Percentiles rank a stretch among this genome's conserved stretches.
phyloP scores from a whole-genome alignment of 2,888 invertebrate species.

The Eilema sororculum region DNA sequence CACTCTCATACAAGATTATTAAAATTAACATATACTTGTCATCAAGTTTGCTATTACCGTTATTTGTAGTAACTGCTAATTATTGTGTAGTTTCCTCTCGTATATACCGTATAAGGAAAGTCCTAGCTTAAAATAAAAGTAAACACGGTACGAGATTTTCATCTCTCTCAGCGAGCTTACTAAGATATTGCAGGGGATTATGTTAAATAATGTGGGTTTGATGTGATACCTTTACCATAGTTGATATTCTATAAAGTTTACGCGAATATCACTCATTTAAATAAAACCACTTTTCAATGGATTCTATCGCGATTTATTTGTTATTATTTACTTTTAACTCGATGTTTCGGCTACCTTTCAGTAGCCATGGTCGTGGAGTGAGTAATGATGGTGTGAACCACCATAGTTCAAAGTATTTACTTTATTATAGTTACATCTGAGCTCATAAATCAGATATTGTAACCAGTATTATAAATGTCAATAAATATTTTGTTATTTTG shows the following conservation, averaged over 20 bases:
- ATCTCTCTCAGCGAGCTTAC: background rate
- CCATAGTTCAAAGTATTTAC: too few relatives aligned
- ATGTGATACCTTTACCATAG: background rate
- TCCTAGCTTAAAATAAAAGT: slow-evolving; percentile 5
- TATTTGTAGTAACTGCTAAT: background rate
- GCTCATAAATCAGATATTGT: background rate
- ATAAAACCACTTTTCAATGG: too few relatives aligned
- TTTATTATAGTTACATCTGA: too few relatives aligned
- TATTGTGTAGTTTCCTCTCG: slow-evolving; percentile 5
- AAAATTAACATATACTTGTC: background rate
- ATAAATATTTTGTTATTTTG: background rate
- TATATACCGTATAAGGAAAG: slow-evolving; percentile 5
- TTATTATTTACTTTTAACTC: too few relatives aligned
- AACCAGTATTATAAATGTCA: background rate
- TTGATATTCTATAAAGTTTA: too few relatives aligned
- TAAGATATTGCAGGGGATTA: background rate
- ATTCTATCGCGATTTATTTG: too few relatives aligned
- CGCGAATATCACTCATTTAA: too few relatives aligned
- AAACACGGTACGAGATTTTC: background rate
- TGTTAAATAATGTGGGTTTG: background rate
- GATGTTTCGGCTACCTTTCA: too few relatives aligned
- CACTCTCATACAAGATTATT: background rate
- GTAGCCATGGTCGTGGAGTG: too few relatives aligned
- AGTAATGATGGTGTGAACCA: too few relatives aligned
- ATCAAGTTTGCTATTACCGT: background rate